Percentiles rank a stretch among this genome's conserved stretches.
These are phyloP conservation scores for Pandemis heparana DNA, from an alignment of 2,888 invertebrate genomes.

Conservation along the genomic window DNA sequence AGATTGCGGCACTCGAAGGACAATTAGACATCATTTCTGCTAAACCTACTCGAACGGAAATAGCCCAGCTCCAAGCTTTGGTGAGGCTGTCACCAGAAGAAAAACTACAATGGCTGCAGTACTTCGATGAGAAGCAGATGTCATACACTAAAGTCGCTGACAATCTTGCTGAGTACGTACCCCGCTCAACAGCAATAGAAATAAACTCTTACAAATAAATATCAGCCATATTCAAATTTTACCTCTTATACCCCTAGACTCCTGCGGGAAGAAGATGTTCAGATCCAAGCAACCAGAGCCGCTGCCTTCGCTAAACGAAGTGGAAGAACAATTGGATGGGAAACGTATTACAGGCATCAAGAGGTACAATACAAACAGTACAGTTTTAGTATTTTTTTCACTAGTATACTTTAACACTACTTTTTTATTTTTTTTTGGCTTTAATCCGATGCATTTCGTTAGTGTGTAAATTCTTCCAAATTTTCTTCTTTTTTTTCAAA, in stretches of 20 bases:
- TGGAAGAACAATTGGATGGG: slow-evolving; percentile 69
- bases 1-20: slow-evolving; percentile 62
- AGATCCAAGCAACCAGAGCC: slow-evolving; percentile 54
- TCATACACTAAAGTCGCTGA: slow-evolving; percentile 64
- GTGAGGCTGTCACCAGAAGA: slow-evolving; percentile 70
- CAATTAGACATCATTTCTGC: slow-evolving; percentile 67
- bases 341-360: slow-evolving; percentile 67
- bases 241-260: slow-evolving; percentile 56
- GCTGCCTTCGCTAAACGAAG: slow-evolving; percentile 53
- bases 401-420: no score
- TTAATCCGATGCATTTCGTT: no score
- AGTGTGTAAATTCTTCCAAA: no score
- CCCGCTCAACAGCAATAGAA: not conserved
- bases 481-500: no score
- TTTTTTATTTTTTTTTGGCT: no score
- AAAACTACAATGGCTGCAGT: slow-evolving; percentile 66
- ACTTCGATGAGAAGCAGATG: slow-evolving; percentile 65
- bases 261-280: slow-evolving; percentile 67
- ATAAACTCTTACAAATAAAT: no score
- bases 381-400: not conserved
- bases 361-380: slow-evolving; percentile 56
- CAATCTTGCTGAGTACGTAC: slow-evolving; percentile 73
- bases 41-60: slow-evolving; percentile 58
- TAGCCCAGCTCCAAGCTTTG: slow-evolving; percentile 67
- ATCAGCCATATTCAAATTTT: not conserved